These are phyloP conservation scores for Magallana gigas DNA, from an alignment of 1,140 invertebrate species.

Conservation along the genomic window DNA sequence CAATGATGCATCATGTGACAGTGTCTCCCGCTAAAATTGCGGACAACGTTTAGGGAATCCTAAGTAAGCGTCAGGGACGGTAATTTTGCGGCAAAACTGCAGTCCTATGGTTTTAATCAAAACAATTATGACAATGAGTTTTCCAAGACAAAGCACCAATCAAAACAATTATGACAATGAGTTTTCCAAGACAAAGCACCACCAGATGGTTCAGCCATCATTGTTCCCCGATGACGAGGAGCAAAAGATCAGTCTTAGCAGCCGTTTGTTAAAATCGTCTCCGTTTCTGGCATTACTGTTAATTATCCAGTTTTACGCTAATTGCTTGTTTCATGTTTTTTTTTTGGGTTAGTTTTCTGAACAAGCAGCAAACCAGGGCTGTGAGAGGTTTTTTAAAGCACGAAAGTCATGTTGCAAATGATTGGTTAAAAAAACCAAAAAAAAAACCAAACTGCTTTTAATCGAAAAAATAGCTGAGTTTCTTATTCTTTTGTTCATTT, in stretches of 20 bases:
- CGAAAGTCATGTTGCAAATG: too few relatives aligned
- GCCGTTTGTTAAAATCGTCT: not conserved
- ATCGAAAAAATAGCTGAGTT: too few relatives aligned
- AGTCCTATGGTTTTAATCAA: slow-evolving; percentile 9
- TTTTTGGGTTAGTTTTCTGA: not conserved
- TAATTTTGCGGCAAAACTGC: not conserved
- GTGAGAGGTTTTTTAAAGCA: too few relatives aligned
- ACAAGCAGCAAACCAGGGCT: too few relatives aligned
- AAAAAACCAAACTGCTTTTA: too few relatives aligned
- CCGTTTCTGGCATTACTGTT: not conserved
- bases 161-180: slow-evolving; percentile 24
- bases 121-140: slow-evolving; percentile 5
- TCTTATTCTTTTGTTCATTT: too few relatives aligned
- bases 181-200: not conserved
- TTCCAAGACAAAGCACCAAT: not conserved
- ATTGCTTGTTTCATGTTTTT: not conserved
- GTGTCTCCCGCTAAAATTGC: not conserved
- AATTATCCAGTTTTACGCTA: not conserved
- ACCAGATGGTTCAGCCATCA: not conserved
- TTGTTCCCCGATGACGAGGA: not conserved
- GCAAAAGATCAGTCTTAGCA: not conserved
- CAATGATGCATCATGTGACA: slow-evolving; percentile 17
- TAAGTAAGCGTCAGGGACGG: not conserved
- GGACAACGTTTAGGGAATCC: slow-evolving; percentile 9
- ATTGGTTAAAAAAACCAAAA: too few relatives aligned